Evolutionary conservation across 2,113 vertebrate genomes (phyloP).

Genomic region (Puffinus mauretanicus): DNA sequence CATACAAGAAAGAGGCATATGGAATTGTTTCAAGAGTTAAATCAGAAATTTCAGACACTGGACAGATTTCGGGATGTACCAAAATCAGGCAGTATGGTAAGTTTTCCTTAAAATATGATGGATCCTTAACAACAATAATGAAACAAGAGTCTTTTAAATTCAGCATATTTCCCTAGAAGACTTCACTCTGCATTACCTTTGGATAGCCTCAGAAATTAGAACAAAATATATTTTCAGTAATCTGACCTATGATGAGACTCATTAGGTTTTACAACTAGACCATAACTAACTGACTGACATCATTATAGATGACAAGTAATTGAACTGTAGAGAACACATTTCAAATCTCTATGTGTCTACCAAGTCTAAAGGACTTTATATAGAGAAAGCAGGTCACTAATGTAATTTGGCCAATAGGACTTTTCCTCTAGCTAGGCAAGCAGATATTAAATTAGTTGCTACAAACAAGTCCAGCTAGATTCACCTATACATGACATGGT

Average conservation of each 20-base stretch:
- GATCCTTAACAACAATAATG: not conserved
- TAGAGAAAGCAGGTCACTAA: not conserved
- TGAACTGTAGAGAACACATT: conserved; percentile 28
- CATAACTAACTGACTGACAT: not conserved
- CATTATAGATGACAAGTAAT: conserved; percentile 14
- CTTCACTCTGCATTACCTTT: not conserved
- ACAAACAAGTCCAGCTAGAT: conserved; percentile 30
- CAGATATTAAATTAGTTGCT: conserved; percentile 49
- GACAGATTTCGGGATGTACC: conserved; percentile 99
- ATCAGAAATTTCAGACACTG: conserved; percentile 99
- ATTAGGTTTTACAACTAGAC: not conserved
- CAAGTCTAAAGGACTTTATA: not conserved
- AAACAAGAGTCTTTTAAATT: not conserved
- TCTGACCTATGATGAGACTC: not conserved
- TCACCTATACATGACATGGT: not conserved
- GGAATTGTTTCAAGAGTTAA: conserved; percentile 99
- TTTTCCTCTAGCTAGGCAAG: conserved; percentile 3
- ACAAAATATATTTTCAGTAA: not conserved
- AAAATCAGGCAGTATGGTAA: conserved; percentile 99
- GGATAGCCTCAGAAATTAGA: not conserved
- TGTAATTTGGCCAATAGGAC: not conserved
- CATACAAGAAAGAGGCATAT: conserved; percentile 99
- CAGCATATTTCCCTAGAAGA: not conserved
- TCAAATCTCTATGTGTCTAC: not conserved
- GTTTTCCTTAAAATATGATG: conserved; percentile 65